phyloP scores from a whole-genome alignment of 2,113 vertebrate genomes.

The Xenotilapia leptura region DNA sequence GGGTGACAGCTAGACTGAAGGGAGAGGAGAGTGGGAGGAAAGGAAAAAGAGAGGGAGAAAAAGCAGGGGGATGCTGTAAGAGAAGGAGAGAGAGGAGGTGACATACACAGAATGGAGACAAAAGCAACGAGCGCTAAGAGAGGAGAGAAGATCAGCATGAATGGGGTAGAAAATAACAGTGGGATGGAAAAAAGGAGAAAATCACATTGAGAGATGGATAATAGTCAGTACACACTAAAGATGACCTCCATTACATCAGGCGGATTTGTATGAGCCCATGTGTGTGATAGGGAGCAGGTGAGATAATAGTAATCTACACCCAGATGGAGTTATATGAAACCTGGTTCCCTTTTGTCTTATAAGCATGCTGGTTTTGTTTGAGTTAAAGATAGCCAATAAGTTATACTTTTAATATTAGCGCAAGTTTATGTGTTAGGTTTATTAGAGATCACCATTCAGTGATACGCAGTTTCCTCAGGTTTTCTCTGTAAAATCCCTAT shows the following conservation, averaged over 20 bases:
- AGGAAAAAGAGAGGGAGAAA: neutral
- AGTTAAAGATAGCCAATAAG: neutral
- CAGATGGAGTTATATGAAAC: neutral
- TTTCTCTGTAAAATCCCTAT: neutral
- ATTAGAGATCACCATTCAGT: neutral
- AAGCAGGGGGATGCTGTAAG: neutral
- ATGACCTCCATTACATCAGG: conserved; percentile 26
- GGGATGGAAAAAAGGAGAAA: neutral
- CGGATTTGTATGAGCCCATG: neutral
- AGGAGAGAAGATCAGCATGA: neutral
- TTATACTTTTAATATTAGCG: neutral
- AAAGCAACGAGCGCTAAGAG: neutral
- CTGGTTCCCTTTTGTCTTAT: neutral
- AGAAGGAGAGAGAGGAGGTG: neutral
- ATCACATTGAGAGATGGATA: neutral
- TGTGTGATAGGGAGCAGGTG: neutral
- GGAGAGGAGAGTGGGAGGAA: neutral
- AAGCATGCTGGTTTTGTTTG: neutral
- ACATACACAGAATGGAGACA: neutral
- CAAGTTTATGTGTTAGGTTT: neutral
- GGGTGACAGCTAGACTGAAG: neutral
- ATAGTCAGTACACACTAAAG: conserved; percentile 5
- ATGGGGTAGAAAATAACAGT: neutral
- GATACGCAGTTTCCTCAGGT: neutral
- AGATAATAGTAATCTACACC: neutral